Percentiles rank a stretch among this genome's conserved stretches.
Conservation (phyloP, 2,888 invertebrate species). For the Phortica okadai region DNA sequence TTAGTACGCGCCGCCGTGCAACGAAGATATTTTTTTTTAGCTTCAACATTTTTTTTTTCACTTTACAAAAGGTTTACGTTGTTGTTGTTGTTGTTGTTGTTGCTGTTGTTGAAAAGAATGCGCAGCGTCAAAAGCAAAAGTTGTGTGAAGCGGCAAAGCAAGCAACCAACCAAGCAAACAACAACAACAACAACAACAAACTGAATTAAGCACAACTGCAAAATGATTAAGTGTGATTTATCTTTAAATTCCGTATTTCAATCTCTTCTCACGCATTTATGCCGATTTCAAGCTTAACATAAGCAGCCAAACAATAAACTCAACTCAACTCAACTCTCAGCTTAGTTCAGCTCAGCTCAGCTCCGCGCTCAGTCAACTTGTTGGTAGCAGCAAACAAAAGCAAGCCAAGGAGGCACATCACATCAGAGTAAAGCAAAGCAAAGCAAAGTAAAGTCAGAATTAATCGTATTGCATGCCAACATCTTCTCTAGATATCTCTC, state of each 20-base stretch:
- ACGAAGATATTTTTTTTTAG: constrained; percentile 40
- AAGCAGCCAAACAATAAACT: constrained; percentile 17
- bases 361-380: not conserved
- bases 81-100: constrained; percentile 36
- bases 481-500: not conserved
- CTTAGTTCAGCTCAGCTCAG: not conserved
- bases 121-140: constrained; percentile 38
- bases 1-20: constrained; percentile 72
- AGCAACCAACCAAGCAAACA: constrained; percentile 2
- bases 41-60: constrained; percentile 27
- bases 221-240: constrained; percentile 74
- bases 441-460: not conserved
- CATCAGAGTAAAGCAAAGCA: no score
- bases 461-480: not conserved
- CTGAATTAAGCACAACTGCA: constrained; percentile 43
- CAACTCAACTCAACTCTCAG: constrained; percentile 10
- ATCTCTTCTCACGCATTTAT: constrained; percentile 71
- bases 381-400: not conserved
- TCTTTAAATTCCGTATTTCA: constrained; percentile 72
- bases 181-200: constrained; percentile 19
- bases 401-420: no score
- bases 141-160: not conserved
- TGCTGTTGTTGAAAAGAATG: constrained; percentile 58
- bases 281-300: constrained; percentile 40
- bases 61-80: constrained; percentile 18